Evolutionary conservation across 2,888 invertebrate genomes (phyloP), one percentile per base, ranked within the genome.

Genomic region (Asteroscopus sphinx): DNA sequence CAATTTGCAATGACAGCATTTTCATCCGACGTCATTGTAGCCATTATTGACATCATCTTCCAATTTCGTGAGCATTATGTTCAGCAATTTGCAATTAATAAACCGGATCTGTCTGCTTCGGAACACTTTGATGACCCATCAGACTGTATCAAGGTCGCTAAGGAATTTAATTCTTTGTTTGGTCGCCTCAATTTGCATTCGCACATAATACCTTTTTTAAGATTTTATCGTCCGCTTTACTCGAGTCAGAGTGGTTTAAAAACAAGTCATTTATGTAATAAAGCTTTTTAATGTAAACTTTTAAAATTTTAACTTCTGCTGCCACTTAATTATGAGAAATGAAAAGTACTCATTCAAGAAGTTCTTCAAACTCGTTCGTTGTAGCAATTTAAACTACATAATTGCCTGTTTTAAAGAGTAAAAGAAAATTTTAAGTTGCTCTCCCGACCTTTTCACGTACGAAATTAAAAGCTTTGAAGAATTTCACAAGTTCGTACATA

Each of bases 31-130:
- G 53, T 71, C 59, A 73, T 39, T 35, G 30, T 46, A 46, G 54
- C 58, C 13, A 72, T 69, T 64, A 51, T 74, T 76, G 65, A 74
- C 68, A 73, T 71, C 74, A 73, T 73, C 61, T 54, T 49, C 35
- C 17, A 51, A 73, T 54, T 69, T n/a, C 56, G 62, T 66, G 58
- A 62, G 60, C 42, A 47, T 49, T 63, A 13, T 40, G 44, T 46
- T 68, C 51, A 58, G 47, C 55, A 55, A 64, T 73, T 76, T 58
- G 56, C 47, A 76, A 73, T 73, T 67, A 66, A 60, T 55, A 63
- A 63, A 61, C 69, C 76, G 73, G 73, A 69, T 59, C 61, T 63
- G 59, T 63, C 56, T 52, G 33, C 36, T 55, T 57, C 48, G 30
- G 40, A 60, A 57, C 28, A 55, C 52, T 52, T 69, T 35, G 57